These are phyloP conservation scores for Malurus leucopterus DNA, from an alignment of 2,797 vertebrate species.

Conservation along the genomic window DNA sequence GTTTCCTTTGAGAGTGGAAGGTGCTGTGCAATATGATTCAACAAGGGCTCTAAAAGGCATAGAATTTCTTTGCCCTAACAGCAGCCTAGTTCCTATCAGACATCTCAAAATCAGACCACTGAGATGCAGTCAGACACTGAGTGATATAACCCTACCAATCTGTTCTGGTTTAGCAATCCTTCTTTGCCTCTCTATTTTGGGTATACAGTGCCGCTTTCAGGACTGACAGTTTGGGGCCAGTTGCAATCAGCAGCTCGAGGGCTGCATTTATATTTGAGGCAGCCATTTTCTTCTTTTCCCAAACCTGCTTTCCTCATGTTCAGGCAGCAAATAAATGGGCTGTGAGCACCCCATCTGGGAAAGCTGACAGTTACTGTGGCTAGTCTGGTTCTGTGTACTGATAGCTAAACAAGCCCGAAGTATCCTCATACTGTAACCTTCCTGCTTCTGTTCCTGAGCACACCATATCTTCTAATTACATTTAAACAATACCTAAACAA, in stretches of 20 bases:
- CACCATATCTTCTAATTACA: background rate
- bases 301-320: background rate
- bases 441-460: background rate
- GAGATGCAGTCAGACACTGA: background rate
- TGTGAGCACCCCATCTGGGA: background rate
- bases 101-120: background rate
- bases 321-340: background rate
- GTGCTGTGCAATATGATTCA: background rate
- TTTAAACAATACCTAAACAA: constrained; percentile 12
- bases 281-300: background rate
- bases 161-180: background rate
- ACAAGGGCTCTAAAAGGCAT: background rate
- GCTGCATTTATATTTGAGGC: constrained; percentile 13
- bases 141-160: background rate
- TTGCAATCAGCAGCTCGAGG: background rate
- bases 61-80: background rate
- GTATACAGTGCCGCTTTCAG: background rate
- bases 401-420: background rate
- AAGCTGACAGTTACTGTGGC: background rate
- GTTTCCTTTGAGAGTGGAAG: background rate
- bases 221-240: constrained; percentile 20
- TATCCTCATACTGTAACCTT: background rate
- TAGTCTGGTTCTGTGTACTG: background rate
- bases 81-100: background rate
- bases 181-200: background rate